Evolutionary conservation across 2,888 invertebrate genomes (phyloP).

Genomic region (Lochmaea capreae): DNA sequence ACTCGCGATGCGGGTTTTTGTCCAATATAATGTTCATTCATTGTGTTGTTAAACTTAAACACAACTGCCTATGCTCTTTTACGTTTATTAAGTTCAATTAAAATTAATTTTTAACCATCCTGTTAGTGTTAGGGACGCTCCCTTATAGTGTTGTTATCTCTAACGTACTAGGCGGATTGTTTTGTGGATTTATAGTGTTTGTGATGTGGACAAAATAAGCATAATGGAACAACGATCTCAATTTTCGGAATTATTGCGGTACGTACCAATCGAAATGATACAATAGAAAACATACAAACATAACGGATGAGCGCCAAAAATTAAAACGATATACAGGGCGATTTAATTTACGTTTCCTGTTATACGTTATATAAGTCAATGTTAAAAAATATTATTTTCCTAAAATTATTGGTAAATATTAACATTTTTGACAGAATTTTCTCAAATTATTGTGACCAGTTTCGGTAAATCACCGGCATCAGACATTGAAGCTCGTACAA

Average conservation of each 20-base stretch:
- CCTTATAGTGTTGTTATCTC: slow-evolving; percentile 32
- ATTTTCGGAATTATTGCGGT: slow-evolving; percentile 60
- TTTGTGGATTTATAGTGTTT: slow-evolving; percentile 36
- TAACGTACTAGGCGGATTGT: slow-evolving; percentile 22
- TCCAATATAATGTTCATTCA: slow-evolving; percentile 44
- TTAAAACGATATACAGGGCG: neutral
- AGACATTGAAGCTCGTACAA: too few relatives aligned
- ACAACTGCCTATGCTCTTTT: slow-evolving; percentile 39
- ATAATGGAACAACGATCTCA: slow-evolving; percentile 54
- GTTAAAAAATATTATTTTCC: neutral
- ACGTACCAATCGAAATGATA: slow-evolving; percentile 42
- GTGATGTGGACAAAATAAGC: slow-evolving; percentile 30
- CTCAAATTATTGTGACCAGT: too few relatives aligned
- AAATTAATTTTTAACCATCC: slow-evolving; percentile 65
- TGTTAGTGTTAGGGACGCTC: slow-evolving; percentile 57
- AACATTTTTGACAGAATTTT: neutral
- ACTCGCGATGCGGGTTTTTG: slow-evolving; percentile 50
- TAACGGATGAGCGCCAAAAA: neutral
- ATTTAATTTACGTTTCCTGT: neutral
- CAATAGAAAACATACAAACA: neutral
- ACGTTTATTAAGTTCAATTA: slow-evolving; percentile 62
- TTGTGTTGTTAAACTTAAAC: slow-evolving; percentile 44
- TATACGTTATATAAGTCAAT: neutral
- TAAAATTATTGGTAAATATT: neutral
- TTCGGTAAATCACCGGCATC: too few relatives aligned